These are phyloP conservation scores for Penaeus monodon DNA, from an alignment of 2,888 invertebrate genomes.

Conservation along the genomic window DNA sequence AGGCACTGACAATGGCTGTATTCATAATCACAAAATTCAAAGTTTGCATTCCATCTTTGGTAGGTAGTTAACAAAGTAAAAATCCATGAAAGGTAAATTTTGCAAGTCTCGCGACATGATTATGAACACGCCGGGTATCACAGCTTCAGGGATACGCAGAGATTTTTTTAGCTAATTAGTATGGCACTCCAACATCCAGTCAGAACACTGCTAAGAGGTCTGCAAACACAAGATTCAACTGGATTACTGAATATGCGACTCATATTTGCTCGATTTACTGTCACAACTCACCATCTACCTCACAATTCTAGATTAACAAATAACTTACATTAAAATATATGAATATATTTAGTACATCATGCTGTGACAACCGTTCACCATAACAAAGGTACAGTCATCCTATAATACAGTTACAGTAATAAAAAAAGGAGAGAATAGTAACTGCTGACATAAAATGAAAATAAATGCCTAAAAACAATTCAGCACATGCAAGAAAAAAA, in stretches of 20 bases:
- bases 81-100: too few relatives aligned
- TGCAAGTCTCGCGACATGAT: conserved; percentile 1
- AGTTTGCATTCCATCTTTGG: conserved; percentile 4
- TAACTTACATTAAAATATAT: conserved; percentile 8
- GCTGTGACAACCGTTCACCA: conserved; percentile 1
- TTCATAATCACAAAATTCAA: conserved; percentile 23
- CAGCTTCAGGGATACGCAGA: conserved; percentile 45
- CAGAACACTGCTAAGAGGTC: neutral
- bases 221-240: neutral
- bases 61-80: too few relatives aligned
- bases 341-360: too few relatives aligned
- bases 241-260: neutral
- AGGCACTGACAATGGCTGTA: conserved; percentile 12
- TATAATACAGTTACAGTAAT: neutral
- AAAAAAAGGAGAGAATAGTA: too few relatives aligned
- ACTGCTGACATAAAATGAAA: too few relatives aligned
- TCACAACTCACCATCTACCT: neutral
- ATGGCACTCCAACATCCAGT: conserved; percentile 36
- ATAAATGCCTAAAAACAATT: too few relatives aligned
- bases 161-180: conserved; percentile 25
- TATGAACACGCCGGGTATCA: conserved; percentile 56
- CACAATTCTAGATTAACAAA: neutral
- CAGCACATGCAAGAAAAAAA: too few relatives aligned
- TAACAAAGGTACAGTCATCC: neutral
- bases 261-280: neutral